These are phyloP conservation scores for Trichechus manatus DNA, from an alignment of 2,113 vertebrate species.

Conservation along the genomic window DNA sequence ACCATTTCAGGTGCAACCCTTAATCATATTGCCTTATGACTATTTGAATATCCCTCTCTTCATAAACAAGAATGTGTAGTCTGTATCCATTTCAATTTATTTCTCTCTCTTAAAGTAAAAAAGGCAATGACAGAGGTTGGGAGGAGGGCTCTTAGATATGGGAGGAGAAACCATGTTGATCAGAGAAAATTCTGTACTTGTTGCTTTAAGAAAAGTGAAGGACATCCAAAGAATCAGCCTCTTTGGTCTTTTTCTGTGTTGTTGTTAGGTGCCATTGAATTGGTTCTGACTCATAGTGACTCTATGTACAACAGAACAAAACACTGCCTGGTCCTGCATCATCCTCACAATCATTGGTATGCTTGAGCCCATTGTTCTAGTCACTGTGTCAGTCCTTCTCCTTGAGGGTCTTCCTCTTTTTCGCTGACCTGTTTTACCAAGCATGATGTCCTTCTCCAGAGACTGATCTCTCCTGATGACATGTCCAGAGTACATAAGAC, in stretches of 20 bases:
- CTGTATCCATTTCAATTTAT: slow-evolving; percentile 51
- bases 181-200: slow-evolving; percentile 27
- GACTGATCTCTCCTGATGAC: no score
- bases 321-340: no score
- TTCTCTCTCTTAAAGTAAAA: slow-evolving; percentile 38
- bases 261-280: no score
- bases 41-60: slow-evolving; percentile 64
- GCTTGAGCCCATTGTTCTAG: no score
- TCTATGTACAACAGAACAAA: no score
- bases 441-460: no score
- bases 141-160: not conserved
- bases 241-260: not conserved
- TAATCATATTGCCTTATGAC: slow-evolving; percentile 84
- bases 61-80: not conserved
- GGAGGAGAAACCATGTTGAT: not conserved
- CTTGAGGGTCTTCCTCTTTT: no score
- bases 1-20: slow-evolving; percentile 72
- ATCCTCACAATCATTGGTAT: no score
- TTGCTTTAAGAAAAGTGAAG: slow-evolving; percentile 23
- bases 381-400: no score
- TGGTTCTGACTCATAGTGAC: no score
- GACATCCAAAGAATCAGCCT: slow-evolving; percentile 13
- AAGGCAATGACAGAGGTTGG: slow-evolving; percentile 48
- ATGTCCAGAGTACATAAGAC: no score
- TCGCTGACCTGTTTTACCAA: no score